Percentiles rank a stretch among this genome's conserved stretches.
These are phyloP conservation scores for Rousettus madagascariensis DNA, from an alignment of 2,797 vertebrate genomes.

Conservation along the genomic window DNA sequence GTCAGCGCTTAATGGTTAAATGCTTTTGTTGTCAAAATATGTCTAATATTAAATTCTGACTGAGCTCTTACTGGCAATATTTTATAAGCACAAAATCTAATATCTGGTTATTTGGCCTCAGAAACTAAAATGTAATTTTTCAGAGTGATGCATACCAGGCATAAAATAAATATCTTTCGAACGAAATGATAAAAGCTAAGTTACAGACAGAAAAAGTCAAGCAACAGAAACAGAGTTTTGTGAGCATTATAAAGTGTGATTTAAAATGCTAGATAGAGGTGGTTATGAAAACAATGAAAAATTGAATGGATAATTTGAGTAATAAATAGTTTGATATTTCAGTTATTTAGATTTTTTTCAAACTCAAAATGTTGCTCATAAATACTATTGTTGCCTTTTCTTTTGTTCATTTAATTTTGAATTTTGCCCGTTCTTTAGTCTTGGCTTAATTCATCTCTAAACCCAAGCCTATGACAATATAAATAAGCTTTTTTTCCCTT, in stretches of 20 bases:
- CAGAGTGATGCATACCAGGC: not conserved
- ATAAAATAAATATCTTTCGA: not conserved
- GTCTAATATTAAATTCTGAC: not conserved
- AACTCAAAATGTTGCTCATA: not conserved
- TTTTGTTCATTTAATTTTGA: not conserved
- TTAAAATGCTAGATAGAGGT: not conserved
- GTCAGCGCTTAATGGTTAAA: not conserved
- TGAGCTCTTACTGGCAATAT: not conserved
- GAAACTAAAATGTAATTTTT: not conserved
- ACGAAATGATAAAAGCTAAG: not conserved
- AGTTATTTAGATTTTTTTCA: not conserved
- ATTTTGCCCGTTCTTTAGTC: not conserved
- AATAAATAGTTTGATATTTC: not conserved
- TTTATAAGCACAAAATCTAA: not conserved
- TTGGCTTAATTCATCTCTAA: not conserved
- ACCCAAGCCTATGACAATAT: not conserved
- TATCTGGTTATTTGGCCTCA: not conserved
- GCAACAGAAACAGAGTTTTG: not conserved
- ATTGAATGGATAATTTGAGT: not conserved
- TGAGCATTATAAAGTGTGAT: not conserved
- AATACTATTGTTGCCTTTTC: not conserved
- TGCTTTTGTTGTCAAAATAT: slow-evolving; percentile 31
- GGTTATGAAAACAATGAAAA: not conserved
- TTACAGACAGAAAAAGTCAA: not conserved
- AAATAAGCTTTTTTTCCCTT: not conserved